Percentiles rank a stretch among this genome's conserved stretches.
Conservation (phyloP, 1,140 invertebrate genomes). For the Polyergus mexicanus region DNA sequence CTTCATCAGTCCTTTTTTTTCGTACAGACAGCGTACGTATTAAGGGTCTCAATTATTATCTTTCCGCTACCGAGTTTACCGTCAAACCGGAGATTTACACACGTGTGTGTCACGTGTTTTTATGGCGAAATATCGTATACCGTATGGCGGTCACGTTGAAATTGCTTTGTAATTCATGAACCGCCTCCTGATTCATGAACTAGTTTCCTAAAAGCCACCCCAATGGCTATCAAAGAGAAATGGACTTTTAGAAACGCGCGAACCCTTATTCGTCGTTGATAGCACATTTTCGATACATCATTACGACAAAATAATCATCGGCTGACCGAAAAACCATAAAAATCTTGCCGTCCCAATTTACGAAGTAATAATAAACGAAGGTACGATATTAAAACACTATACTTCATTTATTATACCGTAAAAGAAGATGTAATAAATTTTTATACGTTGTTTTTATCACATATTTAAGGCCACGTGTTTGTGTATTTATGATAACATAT, state of each 20-base stretch:
- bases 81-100: constrained; percentile 15
- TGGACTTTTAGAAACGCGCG: neutral
- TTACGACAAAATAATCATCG: constrained; percentile 37
- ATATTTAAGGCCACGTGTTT: no score
- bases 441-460: constrained; percentile 21
- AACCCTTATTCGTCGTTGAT: constrained; percentile 37
- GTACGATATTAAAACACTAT: neutral
- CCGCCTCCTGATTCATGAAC: neutral
- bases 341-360: constrained; percentile 10
- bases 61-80: neutral
- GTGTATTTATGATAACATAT: neutral
- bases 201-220: constrained; percentile 31
- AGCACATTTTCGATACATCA: constrained; percentile 31
- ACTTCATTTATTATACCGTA: constrained; percentile 33
- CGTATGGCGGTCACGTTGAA: neutral
- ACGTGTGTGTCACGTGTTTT: constrained; percentile 28
- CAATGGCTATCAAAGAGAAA: constrained; percentile 35
- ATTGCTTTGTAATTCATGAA: constrained; percentile 52
- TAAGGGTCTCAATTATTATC: constrained; percentile 30
- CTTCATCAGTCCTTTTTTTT: constrained; percentile 13
- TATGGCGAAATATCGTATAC: constrained; percentile 27
- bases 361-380: constrained; percentile 9
- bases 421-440: constrained; percentile 17
- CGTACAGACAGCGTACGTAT: neutral
- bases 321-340: constrained; percentile 7